phyloP scores from a whole-genome alignment of 2,888 invertebrate species.

The Cryptus viduatorius region DNA sequence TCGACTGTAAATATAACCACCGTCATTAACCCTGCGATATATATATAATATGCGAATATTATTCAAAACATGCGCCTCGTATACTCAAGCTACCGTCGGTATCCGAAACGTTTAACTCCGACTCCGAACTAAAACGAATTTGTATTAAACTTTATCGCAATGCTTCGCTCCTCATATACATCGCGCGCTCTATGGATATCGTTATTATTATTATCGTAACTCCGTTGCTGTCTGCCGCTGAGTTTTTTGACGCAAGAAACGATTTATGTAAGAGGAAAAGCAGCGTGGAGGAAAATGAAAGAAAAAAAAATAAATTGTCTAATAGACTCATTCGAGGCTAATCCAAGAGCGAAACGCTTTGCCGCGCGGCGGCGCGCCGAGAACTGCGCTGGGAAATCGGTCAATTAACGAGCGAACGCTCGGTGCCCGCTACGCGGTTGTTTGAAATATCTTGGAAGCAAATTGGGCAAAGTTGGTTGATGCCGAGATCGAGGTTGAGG shows the following conservation, averaged over 20 bases:
- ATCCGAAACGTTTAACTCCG: slow-evolving; percentile 45
- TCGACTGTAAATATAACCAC: slow-evolving; percentile 60
- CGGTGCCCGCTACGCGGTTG: slow-evolving; percentile 4
- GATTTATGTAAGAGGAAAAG: slow-evolving; percentile 33
- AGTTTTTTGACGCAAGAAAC: slow-evolving; percentile 20
- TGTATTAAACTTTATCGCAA: slow-evolving; percentile 48
- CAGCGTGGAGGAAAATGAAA: slow-evolving; percentile 8
- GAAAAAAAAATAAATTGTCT: slow-evolving; percentile 15
- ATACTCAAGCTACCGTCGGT: slow-evolving; percentile 4
- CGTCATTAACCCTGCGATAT: slow-evolving; percentile 45
- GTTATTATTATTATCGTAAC: slow-evolving; percentile 6
- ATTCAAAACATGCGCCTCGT: slow-evolving; percentile 45
- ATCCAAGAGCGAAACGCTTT: slow-evolving; percentile 40
- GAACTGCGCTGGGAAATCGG: slow-evolving; percentile 49
- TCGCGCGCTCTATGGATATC: not conserved
- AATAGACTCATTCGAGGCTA: slow-evolving; percentile 45
- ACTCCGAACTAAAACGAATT: slow-evolving; percentile 50
- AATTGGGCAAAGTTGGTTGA: slow-evolving; percentile 52
- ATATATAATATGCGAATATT: slow-evolving; percentile 51
- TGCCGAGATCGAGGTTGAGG: slow-evolving; percentile 26
- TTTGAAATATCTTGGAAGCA: slow-evolving; percentile 37
- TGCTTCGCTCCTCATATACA: not conserved
- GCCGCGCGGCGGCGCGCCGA: not conserved
- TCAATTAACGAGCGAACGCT: slow-evolving; percentile 46
- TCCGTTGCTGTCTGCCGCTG: not conserved